Base-by-base conservation (phyloP, 2,113 vertebrate species). In the Terrapene triunguis region DNA sequence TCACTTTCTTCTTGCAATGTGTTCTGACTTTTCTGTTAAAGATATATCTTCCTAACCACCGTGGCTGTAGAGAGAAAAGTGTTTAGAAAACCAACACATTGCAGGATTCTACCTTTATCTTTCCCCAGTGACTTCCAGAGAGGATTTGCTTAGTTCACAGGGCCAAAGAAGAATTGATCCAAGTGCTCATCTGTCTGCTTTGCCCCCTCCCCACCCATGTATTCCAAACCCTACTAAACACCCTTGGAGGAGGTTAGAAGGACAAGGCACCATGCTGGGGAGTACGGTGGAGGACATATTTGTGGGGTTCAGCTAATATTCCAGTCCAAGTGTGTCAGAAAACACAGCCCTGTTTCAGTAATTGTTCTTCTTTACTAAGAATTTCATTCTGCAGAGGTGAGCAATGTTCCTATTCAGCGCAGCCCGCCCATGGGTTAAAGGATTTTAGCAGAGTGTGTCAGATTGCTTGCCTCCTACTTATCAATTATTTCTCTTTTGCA, bases 1-100 rank as follows among this genome's bases (percentile, higher is more conserved):
- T 94, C 53, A n/a, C 87, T 89, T 79, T 94, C 89, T 83, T 93
- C 83, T 38, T 87, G 88, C 95, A 89, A 25, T 32, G 47, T 95
- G 91, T 59, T 88, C 88, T 8, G 17, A 53, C 78, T 93, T 89
- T 84, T 81, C 69, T 24, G 42, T 89, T 76, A 88, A 72, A 1
- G 35, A 59, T 6, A 12, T 14, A 35, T 69, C 72, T 89, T 25
- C 83, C 48, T 53, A 82, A 91, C 27, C 0, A 1, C 38, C 10
- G 17, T n/a, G 80, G 50, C 17, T 7, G 35, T 0, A 1, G 55
- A 5, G 85, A 81, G 74, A 38, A 76, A 83, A 88, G 69, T 91
- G 65, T 69, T 88, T 9, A 4, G n/a, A 9, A 86, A 80, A 84
- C 21, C 2, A 5, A 4, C 57, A 9, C 57, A 4, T 13, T 57